Evolutionary conservation across 2,888 invertebrate species (phyloP), one percentile per base, ranked within the genome.

Genomic region (Hyles lineata): DNA sequence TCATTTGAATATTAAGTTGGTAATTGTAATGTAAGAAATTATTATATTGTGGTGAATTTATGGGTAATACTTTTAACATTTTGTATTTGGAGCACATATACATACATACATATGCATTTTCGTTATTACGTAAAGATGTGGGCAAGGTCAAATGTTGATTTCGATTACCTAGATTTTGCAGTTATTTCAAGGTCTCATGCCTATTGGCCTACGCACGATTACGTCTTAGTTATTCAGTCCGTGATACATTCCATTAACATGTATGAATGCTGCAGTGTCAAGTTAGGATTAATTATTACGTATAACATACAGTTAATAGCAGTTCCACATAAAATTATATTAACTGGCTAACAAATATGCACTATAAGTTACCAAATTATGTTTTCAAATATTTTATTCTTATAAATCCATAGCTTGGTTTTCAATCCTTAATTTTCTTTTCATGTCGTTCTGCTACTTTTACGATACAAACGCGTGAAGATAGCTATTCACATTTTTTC

Each of bases 1-100:
- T 73, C 67, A 79, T 79, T 77, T 77, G 62, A 75, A 75, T 80
- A 76, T 79, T 32, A 60, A 72, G 74, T 74, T 74, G 70, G 70
- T 74, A 70, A 70, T 71, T 69, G 72, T 59, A 52, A 70, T 50
- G 67, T 67, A 29, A 43, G 63, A 71, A 70, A 63, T 55, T 61
- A 25, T 23, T 32, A 71, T 29, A 17, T 58, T 23, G 32, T 70
- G 63, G 59, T 73, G 35, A 70, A 70, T 55, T 63, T 63, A 63
- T 35, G 60, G 23, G 60, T 60, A 60, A 60, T 60, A 21, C 21
- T 63, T 43, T 21, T 63, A 43, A 21, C 35, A 35, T 35, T 32
- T 35, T 21, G 43, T 7, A 63, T 63, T 67, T 43, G 23, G 50
- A 67, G 23, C 50, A 50, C 67, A 67, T 63, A 63, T 67, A 67